phyloP scores from a whole-genome alignment of 2,888 invertebrate genomes.

The Cistogaster globosa region DNA sequence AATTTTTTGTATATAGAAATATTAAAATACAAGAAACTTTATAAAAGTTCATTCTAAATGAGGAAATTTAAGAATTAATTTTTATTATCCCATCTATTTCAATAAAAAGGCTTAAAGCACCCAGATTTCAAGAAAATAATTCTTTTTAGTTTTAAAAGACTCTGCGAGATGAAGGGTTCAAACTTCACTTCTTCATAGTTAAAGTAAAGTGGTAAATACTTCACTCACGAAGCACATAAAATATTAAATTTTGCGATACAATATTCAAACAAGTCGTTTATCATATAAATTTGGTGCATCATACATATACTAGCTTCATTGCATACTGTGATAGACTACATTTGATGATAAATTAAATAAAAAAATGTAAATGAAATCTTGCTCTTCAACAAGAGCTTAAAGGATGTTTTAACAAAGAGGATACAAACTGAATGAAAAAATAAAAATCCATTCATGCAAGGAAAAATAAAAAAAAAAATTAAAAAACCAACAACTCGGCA shows the following conservation, averaged over 20 bases:
- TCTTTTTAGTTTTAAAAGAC: no score
- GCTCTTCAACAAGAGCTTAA: slow-evolving; percentile 61
- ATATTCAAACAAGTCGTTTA: slow-evolving; percentile 1
- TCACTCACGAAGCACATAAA: no score
- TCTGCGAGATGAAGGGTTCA: no score
- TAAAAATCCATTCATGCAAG: slow-evolving; percentile 7
- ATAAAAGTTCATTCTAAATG: no score
- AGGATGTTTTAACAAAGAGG: slow-evolving; percentile 39
- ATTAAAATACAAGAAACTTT: no score
- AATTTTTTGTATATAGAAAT: no score
- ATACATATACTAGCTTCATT: background rate
- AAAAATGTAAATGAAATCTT: slow-evolving; percentile 57
- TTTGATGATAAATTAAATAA: slow-evolving; percentile 44
- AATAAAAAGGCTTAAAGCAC: no score
- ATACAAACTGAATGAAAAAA: slow-evolving; percentile 19
- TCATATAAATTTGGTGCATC: slow-evolving; percentile 32
- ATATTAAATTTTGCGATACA: background rate
- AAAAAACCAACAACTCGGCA: slow-evolving; percentile 10
- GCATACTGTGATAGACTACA: slow-evolving; percentile 55
- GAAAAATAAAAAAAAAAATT: slow-evolving; percentile 5
- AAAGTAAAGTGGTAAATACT: no score
- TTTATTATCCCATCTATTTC: no score
- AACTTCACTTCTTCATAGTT: no score
- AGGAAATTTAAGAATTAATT: no score
- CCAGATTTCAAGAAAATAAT: no score